Base-by-base conservation (phyloP, 2,888 invertebrate species). In the Physocephala rufipes region DNA sequence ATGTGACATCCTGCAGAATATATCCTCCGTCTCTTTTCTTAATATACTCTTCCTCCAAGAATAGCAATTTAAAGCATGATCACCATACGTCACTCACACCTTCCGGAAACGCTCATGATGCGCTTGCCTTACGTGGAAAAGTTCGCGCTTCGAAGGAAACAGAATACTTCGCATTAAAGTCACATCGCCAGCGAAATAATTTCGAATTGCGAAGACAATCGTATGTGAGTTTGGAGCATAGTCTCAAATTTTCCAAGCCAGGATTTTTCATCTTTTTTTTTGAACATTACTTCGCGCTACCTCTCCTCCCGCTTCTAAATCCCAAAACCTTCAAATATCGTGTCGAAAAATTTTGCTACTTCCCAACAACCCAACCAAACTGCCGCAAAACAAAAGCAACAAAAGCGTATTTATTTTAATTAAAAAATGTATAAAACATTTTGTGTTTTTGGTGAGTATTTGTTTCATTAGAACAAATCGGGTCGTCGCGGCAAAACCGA, bases 21-120 rank as follows among this genome's bases (percentile, higher is more conserved):
- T n/a, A n/a, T n/a, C n/a, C n/a, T n/a, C n/a, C n/a, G n/a, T n/a
- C n/a, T n/a, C n/a, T n/a, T n/a, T n/a, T n/a, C n/a, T n/a, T n/a
- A n/a, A n/a, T n/a, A n/a, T n/a, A n/a, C n/a, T n/a, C n/a, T n/a
- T n/a, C n/a, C n/a, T 70, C 67, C 67, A 69, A 59, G 70, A 73
- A 75, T 74, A 74, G 72, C 74, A 75, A 75, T 73, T 73, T 75
- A 72, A 67, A 58, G 55, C 53, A 66, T 66, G 66, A 55, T 66
- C 36, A 15, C 30, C 51, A 49, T 28, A 24, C 21, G 49, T 36
- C 30, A 21, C 28, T 43, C 62, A 45, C 36, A 36, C 36, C 36
- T 36, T 9, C 4, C 4, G 36, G 5, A 36, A 36, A 9, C 4
- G 9, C 36, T 61, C 7, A n/a, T n/a, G n/a, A n/a, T n/a, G n/a